Base-by-base conservation (phyloP, 2,888 invertebrate genomes). In the Ramazzottius varieornatus region DNA sequence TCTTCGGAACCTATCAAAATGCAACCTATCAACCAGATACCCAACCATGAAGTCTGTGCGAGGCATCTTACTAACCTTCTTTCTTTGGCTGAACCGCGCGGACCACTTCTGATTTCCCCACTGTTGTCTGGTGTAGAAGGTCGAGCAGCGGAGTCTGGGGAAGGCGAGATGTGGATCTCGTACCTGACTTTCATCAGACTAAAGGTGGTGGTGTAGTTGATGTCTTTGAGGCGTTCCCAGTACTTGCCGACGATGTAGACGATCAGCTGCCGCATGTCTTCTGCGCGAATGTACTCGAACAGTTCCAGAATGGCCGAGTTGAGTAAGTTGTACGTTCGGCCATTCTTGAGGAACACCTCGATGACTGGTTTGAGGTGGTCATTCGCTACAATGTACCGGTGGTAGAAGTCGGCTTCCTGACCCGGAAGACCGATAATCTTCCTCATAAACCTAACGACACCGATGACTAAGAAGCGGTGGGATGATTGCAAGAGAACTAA, bases 291-390 rank as follows among this genome's bases (percentile, higher is more conserved):
- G 79, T 90, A 98, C 80, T 99, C 98, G 80, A 99, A 99, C 82
- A 99, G 83, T 80, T 99, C 98, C 76, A 98, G 82, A 76, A 98
- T 89, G 70, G 98, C 96, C 33, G 96, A 98, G 79, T 99, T 98
- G 71, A 99, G 81, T 71, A 99, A 83, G 80, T 99, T 99, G 79
- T 99, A 99, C 73, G 94, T 84, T 73, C 90, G 89, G 76, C 94
- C 93, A 80, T 99, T 99, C 73, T 86, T 84, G 72, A 88, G 84
- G 77, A 98, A 93, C 70, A 93, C 89, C 76, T 93, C 92, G 71
- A 96, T 86, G 67, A 99, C 90, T 34, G 92, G 92, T 70, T 88
- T 86, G 78, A 99, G 90, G 67, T 96, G 81, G 78, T 90, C 89
- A 68, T 90, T 88, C 76, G 89, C 88, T 71, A 88, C 86, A 72